Evolutionary conservation across 2,797 vertebrate genomes (phyloP).

Genomic region (Pelodytes ibericus): DNA sequence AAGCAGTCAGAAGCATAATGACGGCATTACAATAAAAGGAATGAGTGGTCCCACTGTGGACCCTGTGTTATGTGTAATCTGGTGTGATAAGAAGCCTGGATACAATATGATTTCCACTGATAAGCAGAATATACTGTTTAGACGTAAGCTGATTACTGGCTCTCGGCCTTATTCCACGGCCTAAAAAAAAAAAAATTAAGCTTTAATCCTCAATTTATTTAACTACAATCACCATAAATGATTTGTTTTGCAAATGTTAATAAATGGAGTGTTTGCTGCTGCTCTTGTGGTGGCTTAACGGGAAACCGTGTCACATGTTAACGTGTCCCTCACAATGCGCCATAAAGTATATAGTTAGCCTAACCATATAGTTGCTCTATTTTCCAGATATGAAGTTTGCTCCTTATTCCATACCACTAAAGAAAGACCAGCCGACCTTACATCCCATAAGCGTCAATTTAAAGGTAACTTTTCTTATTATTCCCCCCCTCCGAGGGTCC

Average conservation of each 20-base stretch:
- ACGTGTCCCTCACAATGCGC: not conserved
- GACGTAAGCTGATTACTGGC: constrained; percentile 46
- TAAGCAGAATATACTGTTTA: constrained; percentile 23
- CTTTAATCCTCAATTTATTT: constrained; percentile 51
- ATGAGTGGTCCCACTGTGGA: not conserved
- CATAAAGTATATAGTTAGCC: too few relatives aligned
- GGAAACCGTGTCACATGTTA: too few relatives aligned
- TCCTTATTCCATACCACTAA: too few relatives aligned
- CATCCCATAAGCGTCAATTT: too few relatives aligned
- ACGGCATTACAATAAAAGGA: constrained; percentile 1
- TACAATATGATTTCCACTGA: constrained; percentile 47
- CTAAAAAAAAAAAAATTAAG: constrained; percentile 37
- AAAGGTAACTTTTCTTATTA: too few relatives aligned
- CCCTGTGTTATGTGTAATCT: too few relatives aligned
- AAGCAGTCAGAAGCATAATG: constrained; percentile 18
- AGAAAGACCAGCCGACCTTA: too few relatives aligned
- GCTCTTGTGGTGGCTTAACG: too few relatives aligned
- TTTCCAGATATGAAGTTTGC: too few relatives aligned
- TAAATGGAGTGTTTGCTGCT: not conserved
- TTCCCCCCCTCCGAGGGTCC: too few relatives aligned
- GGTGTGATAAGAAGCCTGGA: constrained; percentile 13
- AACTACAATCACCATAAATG: constrained; percentile 43
- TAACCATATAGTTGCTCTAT: too few relatives aligned
- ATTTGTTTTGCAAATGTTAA: constrained; percentile 35
- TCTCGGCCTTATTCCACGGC: constrained; percentile 22